Conservation (phyloP, 2,113 vertebrate species). For the Corythaeola cristata region DNA sequence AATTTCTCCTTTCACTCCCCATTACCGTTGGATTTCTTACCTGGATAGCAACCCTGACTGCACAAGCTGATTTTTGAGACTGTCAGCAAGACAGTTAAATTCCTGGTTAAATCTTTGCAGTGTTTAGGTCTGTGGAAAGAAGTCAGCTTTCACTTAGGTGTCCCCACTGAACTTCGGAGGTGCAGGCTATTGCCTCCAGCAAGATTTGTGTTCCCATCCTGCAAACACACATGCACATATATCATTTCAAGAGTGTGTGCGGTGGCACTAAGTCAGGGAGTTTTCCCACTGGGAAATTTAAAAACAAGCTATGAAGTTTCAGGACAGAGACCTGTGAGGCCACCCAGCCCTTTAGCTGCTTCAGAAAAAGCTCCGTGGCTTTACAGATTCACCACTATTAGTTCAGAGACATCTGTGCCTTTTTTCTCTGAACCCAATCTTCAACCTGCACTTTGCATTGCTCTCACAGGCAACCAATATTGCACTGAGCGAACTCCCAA, state of each 20-base stretch:
- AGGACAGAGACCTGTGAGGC: not conserved
- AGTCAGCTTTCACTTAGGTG: not conserved
- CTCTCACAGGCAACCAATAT: not conserved
- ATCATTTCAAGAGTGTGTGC: not conserved
- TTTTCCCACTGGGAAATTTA: not conserved
- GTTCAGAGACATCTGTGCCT: not conserved
- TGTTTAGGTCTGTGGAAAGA: not conserved
- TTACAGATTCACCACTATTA: not conserved
- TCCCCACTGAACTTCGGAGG: not conserved
- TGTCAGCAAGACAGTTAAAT: not conserved
- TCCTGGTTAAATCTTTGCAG: not conserved
- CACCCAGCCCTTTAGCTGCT: not conserved
- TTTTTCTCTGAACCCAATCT: not conserved
- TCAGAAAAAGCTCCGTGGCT: not conserved
- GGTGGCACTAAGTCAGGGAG: not conserved
- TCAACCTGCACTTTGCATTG: not conserved
- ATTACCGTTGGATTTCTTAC: not conserved
- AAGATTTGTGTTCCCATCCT: not conserved
- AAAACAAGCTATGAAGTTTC: not conserved
- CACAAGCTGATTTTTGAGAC: not conserved
- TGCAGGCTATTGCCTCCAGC: not conserved
- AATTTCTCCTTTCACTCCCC: not conserved
- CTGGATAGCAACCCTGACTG: fast-evolving
- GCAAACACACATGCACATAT: fast-evolving
- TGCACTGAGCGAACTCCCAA: not conserved